A percentile compares a stretch with the other conserved stretches of the same genome.
Evolutionary conservation across 2,113 vertebrate genomes (phyloP).

Genomic region (Zosterops lateralis): DNA sequence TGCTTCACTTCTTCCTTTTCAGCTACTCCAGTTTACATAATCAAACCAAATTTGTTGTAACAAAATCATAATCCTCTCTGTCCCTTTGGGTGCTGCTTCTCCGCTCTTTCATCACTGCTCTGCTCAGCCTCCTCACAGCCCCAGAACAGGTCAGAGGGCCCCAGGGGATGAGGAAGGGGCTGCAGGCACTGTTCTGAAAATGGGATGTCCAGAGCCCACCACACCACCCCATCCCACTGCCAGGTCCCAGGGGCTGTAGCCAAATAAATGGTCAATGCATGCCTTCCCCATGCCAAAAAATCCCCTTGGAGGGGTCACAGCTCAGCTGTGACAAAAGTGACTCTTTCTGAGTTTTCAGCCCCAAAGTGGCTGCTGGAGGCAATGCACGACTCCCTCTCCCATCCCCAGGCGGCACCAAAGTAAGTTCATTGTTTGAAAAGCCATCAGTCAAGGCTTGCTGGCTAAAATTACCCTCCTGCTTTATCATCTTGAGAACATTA

Average conservation of each 20-base stretch:
- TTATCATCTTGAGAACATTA: constrained; percentile 78
- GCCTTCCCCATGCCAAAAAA: background rate
- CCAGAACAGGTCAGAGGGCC: background rate
- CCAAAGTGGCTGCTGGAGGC: background rate
- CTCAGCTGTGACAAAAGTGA: background rate
- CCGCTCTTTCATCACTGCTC: background rate
- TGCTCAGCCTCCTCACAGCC: background rate
- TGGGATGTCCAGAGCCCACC: background rate
- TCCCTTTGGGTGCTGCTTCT: background rate
- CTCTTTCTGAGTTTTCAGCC: background rate
- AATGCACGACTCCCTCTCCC: background rate
- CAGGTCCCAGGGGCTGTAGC: background rate
- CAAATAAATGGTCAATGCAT: rapidly evolving
- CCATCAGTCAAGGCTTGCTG: constrained; percentile 51
- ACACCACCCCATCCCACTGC: background rate
- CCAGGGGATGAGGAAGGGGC: background rate
- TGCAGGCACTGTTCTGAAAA: background rate
- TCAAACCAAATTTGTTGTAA: background rate
- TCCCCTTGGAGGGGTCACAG: background rate
- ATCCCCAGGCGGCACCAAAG: constrained; percentile 20
- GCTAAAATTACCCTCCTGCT: constrained; percentile 62
- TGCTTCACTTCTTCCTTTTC: background rate
- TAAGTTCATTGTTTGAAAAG: constrained; percentile 53
- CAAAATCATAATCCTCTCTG: background rate
- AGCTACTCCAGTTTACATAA: background rate